phyloP scores from a whole-genome alignment of 2,888 invertebrate genomes.

The Himalopsyche kuldschensis region DNA sequence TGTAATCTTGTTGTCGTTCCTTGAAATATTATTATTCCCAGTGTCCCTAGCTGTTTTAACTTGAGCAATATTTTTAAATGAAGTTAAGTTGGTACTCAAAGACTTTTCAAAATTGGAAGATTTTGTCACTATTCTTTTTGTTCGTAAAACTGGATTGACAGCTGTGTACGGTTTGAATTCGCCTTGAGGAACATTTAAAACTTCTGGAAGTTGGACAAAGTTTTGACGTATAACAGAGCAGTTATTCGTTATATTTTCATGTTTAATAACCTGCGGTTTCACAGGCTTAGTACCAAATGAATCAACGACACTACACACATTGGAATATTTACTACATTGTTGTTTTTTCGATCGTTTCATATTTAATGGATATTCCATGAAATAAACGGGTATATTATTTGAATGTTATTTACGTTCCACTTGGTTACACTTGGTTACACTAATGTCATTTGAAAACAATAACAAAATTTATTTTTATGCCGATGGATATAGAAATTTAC shows the following conservation, averaged over 20 bases:
- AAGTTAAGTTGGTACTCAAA: neutral
- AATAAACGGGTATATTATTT: no score
- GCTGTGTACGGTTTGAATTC: neutral
- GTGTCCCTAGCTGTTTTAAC: neutral
- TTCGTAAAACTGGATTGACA: neutral
- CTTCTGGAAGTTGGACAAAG: neutral
- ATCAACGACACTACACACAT: conserved; percentile 16
- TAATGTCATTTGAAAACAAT: neutral
- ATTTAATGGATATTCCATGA: neutral
- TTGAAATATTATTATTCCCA: neutral
- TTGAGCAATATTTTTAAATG: neutral
- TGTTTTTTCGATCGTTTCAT: neutral
- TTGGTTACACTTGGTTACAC: neutral
- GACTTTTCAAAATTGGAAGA: neutral
- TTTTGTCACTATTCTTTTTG: neutral
- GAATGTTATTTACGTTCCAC: neutral
- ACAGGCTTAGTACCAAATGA: neutral
- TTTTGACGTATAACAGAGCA: neutral
- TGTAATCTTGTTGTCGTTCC: neutral
- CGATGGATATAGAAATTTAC: neutral
- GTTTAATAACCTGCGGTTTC: conserved; percentile 10
- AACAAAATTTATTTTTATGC: neutral
- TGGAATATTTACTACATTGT: neutral
- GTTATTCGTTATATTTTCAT: neutral
- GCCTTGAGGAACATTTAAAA: neutral